Percentiles rank a stretch among this genome's conserved stretches.
Evolutionary conservation across 2,113 vertebrate species (phyloP).

Genomic region (Alosa alosa): DNA sequence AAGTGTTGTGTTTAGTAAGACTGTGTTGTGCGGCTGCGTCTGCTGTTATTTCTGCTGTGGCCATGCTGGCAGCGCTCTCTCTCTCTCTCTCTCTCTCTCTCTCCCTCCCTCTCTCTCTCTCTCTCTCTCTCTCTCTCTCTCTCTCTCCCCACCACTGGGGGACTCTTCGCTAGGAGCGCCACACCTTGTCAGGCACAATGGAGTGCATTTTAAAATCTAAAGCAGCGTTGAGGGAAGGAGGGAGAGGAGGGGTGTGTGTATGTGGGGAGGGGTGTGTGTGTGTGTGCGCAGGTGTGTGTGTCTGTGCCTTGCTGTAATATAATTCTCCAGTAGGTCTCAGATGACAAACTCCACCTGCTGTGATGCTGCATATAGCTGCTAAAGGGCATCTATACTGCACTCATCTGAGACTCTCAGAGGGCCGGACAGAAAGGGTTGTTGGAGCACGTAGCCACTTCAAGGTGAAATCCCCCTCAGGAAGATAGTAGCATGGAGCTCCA

Average conservation of each 20-base stretch:
- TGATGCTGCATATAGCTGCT: too few species aligned
- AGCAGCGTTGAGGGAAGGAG: constrained; percentile 25
- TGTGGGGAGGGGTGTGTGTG: too few species aligned
- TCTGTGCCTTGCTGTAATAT: too few species aligned
- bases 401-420: too few species aligned
- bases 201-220: neutral
- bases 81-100: neutral
- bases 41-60: neutral
- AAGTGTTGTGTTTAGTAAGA: neutral
- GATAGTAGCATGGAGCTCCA: too few species aligned
- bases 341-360: too few species aligned
- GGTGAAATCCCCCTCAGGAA: too few species aligned
- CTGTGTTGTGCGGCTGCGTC: neutral
- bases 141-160: neutral
- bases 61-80: neutral
- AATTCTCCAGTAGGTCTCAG: too few species aligned
- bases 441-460: too few species aligned
- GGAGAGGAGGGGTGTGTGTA: constrained; percentile 52
- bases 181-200: constrained; percentile 8
- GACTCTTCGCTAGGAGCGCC: neutral
- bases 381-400: too few species aligned
- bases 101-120: neutral
- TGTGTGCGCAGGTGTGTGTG: too few species aligned
- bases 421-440: too few species aligned
- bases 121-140: neutral